A percentile compares a stretch with the other conserved stretches of the same genome.
phyloP scores from a whole-genome alignment of 2,888 invertebrate species.

The Cephus spinipes region DNA sequence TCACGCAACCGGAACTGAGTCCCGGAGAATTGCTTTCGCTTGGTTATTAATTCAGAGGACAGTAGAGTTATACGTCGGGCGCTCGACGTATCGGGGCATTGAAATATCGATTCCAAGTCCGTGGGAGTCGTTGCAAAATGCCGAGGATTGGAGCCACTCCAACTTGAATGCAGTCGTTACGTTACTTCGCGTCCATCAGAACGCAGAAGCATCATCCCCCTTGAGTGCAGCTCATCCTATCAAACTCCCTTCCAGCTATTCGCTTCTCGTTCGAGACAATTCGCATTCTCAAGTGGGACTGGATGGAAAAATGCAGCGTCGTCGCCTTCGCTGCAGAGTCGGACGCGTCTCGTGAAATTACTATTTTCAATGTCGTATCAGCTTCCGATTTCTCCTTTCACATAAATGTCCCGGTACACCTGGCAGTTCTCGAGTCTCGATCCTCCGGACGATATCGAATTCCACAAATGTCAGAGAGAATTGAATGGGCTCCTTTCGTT shows the following conservation, averaged over 20 bases:
- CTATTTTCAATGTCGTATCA: constrained; percentile 31
- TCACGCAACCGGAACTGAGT: no score
- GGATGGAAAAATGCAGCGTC: constrained; percentile 20
- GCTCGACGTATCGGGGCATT: constrained; percentile 18
- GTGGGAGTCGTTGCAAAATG: constrained; percentile 40
- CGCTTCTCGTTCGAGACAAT: constrained; percentile 36
- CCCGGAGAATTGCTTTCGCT: no score
- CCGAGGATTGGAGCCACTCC: constrained; percentile 43
- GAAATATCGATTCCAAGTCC: constrained; percentile 50
- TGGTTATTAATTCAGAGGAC: no score
- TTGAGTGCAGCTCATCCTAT: constrained; percentile 18
- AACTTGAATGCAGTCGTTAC: constrained; percentile 54
- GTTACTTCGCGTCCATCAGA: constrained; percentile 15
- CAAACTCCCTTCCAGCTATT: constrained; percentile 23
- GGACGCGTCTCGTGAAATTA: constrained; percentile 33
- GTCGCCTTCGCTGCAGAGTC: constrained; percentile 17
- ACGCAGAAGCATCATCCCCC: constrained; percentile 8
- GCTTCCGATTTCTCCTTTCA: no score
- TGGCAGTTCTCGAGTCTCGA: no score
- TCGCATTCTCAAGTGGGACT: constrained; percentile 16
- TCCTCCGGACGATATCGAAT: no score
- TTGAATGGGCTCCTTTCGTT: no score
- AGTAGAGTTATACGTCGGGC: no score
- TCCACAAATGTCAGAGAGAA: no score
- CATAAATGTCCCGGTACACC: no score